Conservation (phyloP, 2,113 vertebrate species). For the Pyxicephalus adspersus region DNA sequence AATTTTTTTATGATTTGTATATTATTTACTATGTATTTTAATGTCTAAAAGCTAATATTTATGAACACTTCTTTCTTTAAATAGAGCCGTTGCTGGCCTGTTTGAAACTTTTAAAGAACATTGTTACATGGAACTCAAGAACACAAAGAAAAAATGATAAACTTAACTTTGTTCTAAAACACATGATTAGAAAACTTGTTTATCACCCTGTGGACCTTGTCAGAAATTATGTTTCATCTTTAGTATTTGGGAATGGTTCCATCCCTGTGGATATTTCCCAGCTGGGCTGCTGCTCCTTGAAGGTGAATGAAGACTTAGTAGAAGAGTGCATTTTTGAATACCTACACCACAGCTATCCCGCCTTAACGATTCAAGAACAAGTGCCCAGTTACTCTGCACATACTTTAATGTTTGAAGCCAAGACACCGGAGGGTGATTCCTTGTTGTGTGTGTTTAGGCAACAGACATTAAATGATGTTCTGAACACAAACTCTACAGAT, state of each 20-base stretch:
- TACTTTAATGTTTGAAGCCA: slow-evolving; percentile 10
- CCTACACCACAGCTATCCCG: slow-evolving; percentile 24
- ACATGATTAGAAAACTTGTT: slow-evolving; percentile 46
- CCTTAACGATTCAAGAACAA: slow-evolving; percentile 22
- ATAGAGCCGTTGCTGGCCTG: slow-evolving; percentile 26
- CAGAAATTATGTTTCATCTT: slow-evolving; percentile 4
- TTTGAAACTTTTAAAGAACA: slow-evolving; percentile 12
- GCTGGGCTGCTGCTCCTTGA: slow-evolving; percentile 33
- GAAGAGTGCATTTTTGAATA: slow-evolving; percentile 34
- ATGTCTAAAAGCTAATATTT: neutral
- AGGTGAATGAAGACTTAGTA: slow-evolving; percentile 12
- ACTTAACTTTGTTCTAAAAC: slow-evolving; percentile 11
- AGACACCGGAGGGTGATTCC: neutral
- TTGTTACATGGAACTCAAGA: neutral
- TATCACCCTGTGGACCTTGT: slow-evolving; percentile 23
- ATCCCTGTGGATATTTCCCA: neutral
- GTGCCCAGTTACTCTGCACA: neutral
- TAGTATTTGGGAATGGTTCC: slow-evolving; percentile 27
- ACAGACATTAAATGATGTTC: slow-evolving; percentile 40
- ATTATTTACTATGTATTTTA: neutral
- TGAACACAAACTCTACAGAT: slow-evolving; percentile 49
- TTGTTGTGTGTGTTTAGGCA: slow-evolving; percentile 47
- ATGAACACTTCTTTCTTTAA: neutral
- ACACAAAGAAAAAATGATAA: slow-evolving; percentile 5
- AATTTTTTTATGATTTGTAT: too few species aligned